A percentile compares a stretch with the other conserved stretches of the same genome.
phyloP scores from a whole-genome alignment of 2,797 vertebrate genomes.

The Emys orbicularis region DNA sequence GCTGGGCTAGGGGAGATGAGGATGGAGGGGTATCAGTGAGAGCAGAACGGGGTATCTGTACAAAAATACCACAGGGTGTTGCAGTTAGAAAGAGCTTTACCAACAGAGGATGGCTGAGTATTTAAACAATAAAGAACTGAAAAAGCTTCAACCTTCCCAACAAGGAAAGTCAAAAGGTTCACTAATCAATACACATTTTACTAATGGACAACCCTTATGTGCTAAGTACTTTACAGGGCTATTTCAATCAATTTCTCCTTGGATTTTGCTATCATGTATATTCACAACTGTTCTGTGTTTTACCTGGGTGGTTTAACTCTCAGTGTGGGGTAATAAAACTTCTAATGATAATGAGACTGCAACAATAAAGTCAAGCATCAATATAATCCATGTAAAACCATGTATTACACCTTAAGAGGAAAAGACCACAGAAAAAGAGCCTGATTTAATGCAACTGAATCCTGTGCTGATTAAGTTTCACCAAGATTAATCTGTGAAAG shows the following conservation, averaged over 20 bases:
- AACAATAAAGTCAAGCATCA: constrained; percentile 18
- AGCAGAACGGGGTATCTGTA: too few relatives aligned
- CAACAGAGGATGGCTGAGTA: not conserved
- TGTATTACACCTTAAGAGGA: constrained; percentile 1
- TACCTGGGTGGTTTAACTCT: not conserved
- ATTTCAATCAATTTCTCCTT: constrained; percentile 33
- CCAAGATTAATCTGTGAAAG: constrained; percentile 47
- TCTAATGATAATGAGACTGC: not conserved
- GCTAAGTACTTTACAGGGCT: constrained; percentile 12
- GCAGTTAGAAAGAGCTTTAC: not conserved
- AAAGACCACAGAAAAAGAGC: constrained; percentile 26
- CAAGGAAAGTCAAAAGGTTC: constrained; percentile 23
- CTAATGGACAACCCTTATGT: constrained; percentile 25
- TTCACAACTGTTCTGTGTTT: constrained; percentile 25
- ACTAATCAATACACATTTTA: constrained; percentile 17
- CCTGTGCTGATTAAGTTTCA: constrained; percentile 40
- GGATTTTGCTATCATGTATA: constrained; percentile 16
- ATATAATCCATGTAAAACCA: constrained; percentile 18
- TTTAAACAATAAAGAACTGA: not conserved
- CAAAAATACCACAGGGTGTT: not conserved
- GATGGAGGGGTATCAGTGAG: not conserved
- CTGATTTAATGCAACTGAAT: constrained; percentile 42
- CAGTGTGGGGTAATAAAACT: not conserved
- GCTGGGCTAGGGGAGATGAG: not conserved
- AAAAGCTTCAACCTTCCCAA: not conserved